Base-by-base conservation (phyloP, 2,888 invertebrate species). In the Tromatobia lineatoria region DNA sequence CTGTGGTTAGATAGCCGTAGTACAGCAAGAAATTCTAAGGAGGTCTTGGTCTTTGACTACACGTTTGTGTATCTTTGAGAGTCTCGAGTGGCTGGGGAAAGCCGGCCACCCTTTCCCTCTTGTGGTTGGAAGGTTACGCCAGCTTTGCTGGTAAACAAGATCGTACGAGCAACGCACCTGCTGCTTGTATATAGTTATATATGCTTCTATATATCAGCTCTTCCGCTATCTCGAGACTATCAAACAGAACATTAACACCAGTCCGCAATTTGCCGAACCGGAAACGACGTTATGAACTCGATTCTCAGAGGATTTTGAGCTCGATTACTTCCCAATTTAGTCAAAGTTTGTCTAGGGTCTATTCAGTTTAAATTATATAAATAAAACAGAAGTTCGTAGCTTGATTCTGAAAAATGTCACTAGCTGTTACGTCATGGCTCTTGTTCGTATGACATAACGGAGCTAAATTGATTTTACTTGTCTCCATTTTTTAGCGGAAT, bases 21-120 rank as follows among this genome's bases (percentile, higher is more conserved):
- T 7, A 42, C 15, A 59, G 18, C 29, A 59, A 42, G 73, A 8
- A 69, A 73, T 59, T 77, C 64, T 34, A 25, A 77, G 50, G 59
- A 52, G 29, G 18, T 4, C 34, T 4, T 13, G 34, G 67, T 73
- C 73, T 78, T 82, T 82, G 73, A 78, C n/a, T 25, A 50, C 64
- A 34, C 54, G 70, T 77, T 82, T 77, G 73, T 71, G 73, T 73
- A 67, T 59, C 80, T 76, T 61, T 57, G 50, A 77, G 50, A 78
- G 57, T 57, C 34, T 50, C 25, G 13, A 29, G 64, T 47, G 47
- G 34, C 47, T 52, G 61, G 47, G 61, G 80, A 59, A 47, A 80
- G 45, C 71, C 61, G 15, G 66, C 54, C 13, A 10, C 23, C 64
- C 66, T 45, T 23, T 47, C 61, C 25, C 47, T 45, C 23, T 47